Evolutionary conservation across 2,888 invertebrate genomes (phyloP).

Genomic region (Chironomus riparius): DNA sequence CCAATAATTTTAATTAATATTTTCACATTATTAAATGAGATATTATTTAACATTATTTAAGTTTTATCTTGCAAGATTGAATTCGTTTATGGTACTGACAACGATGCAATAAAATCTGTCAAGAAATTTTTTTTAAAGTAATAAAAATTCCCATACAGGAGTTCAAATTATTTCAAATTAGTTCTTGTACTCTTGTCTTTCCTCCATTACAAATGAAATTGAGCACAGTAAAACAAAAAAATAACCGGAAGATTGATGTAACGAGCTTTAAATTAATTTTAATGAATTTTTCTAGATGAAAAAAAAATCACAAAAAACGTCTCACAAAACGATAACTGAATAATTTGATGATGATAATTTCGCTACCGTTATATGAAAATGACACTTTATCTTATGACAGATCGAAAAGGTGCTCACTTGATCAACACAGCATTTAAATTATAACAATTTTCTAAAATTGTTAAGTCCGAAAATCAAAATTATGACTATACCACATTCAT

Average conservation of each 20-base stretch:
- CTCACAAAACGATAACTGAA: background rate
- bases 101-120: too few relatives aligned
- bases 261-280: conserved; percentile 2
- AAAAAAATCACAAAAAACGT: background rate
- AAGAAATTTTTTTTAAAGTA: too few relatives aligned
- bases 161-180: too few relatives aligned
- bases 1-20: too few relatives aligned
- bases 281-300: background rate
- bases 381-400: conserved; percentile 2
- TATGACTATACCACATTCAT: background rate
- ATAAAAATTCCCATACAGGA: too few relatives aligned
- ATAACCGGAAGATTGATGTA: conserved; percentile 6
- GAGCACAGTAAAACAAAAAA: background rate
- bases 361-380: background rate
- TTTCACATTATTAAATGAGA: too few relatives aligned
- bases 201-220: background rate
- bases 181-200: too few relatives aligned
- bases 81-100: too few relatives aligned
- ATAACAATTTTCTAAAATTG: background rate
- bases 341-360: background rate
- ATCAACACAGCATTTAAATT: background rate
- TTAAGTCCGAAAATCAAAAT: background rate
- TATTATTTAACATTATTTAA: too few relatives aligned
- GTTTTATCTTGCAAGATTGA: too few relatives aligned
- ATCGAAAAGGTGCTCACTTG: conserved; percentile 4